phyloP scores from a whole-genome alignment of 1,140 invertebrate genomes.

The Ceratina japonica region DNA sequence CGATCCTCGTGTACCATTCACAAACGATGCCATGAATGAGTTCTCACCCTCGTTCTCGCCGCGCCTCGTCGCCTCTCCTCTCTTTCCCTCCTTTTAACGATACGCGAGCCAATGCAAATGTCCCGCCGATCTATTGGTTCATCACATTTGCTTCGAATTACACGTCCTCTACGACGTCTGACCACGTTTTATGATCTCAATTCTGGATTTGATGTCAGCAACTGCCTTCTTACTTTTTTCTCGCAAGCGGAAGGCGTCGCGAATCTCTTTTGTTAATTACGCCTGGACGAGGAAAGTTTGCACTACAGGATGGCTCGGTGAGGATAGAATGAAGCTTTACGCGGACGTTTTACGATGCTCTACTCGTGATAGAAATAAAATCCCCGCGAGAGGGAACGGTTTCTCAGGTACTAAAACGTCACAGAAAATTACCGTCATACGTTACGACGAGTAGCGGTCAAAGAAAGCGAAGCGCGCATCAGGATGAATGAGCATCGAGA shows the following conservation, averaged over 20 bases:
- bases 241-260: no score
- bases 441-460: background rate
- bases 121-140: background rate
- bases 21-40: conserved; percentile 57
- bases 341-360: background rate
- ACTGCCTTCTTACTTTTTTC: background rate
- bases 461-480: no score
- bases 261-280: background rate
- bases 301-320: no score
- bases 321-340: conserved; percentile 3
- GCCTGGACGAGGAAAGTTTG: background rate
- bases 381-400: background rate
- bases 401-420: background rate
- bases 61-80: background rate
- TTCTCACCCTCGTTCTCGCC: conserved; percentile 26
- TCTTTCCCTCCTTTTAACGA: background rate
- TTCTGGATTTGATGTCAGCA: conserved; percentile 28
- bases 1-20: conserved; percentile 52
- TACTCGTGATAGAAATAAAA: background rate
- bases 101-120: background rate
- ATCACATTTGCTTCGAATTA: conserved; percentile 2
- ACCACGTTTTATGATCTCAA: conserved; percentile 37
- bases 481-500: background rate
- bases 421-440: background rate
- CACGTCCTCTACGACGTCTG: background rate